Base-by-base conservation (phyloP, 1,140 invertebrate species). In the Lineus longissimus region DNA sequence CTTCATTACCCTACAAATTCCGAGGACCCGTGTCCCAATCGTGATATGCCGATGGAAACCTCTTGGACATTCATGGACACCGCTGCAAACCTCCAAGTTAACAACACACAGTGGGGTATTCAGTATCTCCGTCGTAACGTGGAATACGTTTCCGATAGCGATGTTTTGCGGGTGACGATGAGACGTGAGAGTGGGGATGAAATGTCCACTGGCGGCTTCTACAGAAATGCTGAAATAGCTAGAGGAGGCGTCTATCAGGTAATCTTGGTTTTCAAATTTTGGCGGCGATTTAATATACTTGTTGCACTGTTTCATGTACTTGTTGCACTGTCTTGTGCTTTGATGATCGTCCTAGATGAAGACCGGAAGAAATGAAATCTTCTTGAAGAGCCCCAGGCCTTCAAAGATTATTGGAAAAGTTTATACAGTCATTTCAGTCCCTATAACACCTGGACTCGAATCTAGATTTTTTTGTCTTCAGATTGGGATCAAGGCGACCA, bases 221-320 rank as follows among this genome's bases (percentile, higher is more conserved):
- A 64, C 51, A 56, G 65, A 62, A 27, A 36, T 22, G 73, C 73
- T 58, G 70, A 73, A 33, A 62, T 74, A 55, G 54, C 59, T 25
- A 47, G 64, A 33, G 65, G 68, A 36, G 71, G 73, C 19, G 57
- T 23, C 2, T 74, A 74, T 57, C 57, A 73, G 62, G 73, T 71
- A 56, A 45, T n/a, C n/a, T n/a, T n/a, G n/a, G n/a, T n/a, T n/a
- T n/a, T n/a, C n/a, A n/a, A n/a, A n/a, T n/a, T n/a, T n/a, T n/a
- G n/a, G n/a, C n/a, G n/a, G n/a, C n/a, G n/a, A n/a, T n/a, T n/a
- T n/a, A n/a, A n/a, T n/a, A n/a, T n/a, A n/a, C n/a, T n/a, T 36
- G 33, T 4, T 36, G 15, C 33, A 36, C 6, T 4, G 33, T 36
- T 36, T 15, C 33, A 4, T 36, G 33, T 36, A 36, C 33, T 36